Evolutionary conservation across 1,140 invertebrate genomes (phyloP).

Genomic region (Argopecten irradians): DNA sequence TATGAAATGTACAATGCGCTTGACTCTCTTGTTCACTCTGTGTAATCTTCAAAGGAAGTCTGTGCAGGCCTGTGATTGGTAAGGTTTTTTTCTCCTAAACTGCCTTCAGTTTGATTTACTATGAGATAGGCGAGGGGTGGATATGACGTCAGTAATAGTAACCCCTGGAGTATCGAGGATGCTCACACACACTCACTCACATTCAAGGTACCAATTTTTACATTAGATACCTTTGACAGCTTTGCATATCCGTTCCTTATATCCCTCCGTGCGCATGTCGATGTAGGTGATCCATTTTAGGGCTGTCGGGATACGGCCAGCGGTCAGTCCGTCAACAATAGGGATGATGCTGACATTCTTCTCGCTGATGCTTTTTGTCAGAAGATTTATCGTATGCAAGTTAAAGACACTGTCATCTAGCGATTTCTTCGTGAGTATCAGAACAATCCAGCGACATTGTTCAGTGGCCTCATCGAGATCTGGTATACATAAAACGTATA

Average conservation of each 20-base stretch:
- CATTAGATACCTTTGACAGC: background rate
- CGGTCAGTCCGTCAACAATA: background rate
- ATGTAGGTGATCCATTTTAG: background rate
- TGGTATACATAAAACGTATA: too few species aligned
- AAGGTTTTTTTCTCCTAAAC: too few species aligned
- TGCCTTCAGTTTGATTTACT: too few species aligned
- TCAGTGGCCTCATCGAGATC: background rate
- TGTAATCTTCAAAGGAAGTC: too few species aligned
- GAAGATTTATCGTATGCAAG: background rate
- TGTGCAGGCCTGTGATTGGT: too few species aligned
- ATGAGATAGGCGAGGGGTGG: too few species aligned
- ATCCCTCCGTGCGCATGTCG: background rate
- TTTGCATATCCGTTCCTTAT: background rate
- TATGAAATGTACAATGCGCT: too few species aligned
- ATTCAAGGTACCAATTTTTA: too few species aligned
- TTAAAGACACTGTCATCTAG: background rate
- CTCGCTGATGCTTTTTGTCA: background rate
- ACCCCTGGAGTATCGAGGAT: too few species aligned
- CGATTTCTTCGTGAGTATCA: background rate
- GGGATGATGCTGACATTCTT: background rate
- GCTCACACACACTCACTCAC: too few species aligned
- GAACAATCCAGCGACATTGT: background rate
- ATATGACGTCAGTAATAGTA: too few species aligned
- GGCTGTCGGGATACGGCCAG: background rate
- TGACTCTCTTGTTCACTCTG: too few species aligned